These are phyloP conservation scores for Lophius americanus DNA, from an alignment of 2,797 vertebrate genomes.

Conservation along the genomic window DNA sequence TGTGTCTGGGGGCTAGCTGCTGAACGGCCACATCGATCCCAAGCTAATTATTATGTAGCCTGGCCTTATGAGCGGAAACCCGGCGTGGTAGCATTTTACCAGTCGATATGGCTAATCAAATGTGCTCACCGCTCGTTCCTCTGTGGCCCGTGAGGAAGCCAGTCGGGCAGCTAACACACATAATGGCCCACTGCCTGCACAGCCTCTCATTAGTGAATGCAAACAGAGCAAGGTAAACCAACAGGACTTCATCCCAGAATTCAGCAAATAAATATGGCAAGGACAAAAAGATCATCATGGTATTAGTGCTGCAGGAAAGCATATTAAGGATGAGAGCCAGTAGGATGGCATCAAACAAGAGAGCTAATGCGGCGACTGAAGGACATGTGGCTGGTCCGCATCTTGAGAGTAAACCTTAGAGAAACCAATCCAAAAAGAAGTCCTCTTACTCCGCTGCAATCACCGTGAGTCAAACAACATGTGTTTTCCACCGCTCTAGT, in stretches of 20 bases:
- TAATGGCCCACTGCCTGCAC: slow-evolving; percentile 17
- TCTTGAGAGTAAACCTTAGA: no score
- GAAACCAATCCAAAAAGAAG: no score
- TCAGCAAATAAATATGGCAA: slow-evolving; percentile 8
- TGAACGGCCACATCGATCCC: slow-evolving; percentile 47
- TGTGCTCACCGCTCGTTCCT: slow-evolving; percentile 47
- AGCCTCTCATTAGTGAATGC: slow-evolving; percentile 21
- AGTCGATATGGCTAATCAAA: slow-evolving; percentile 62
- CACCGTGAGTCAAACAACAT: no score
- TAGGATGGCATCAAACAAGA: no score
- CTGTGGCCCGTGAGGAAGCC: slow-evolving; percentile 39
- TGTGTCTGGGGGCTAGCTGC: slow-evolving; percentile 25
- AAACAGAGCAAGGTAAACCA: slow-evolving; percentile 9
- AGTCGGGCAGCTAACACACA: slow-evolving; percentile 28
- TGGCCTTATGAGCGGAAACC: slow-evolving; percentile 64
- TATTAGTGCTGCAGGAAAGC: not conserved
- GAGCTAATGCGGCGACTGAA: no score
- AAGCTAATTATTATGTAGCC: slow-evolving; percentile 60
- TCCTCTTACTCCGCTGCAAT: no score
- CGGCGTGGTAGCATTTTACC: slow-evolving; percentile 58
- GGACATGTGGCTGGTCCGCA: no score
- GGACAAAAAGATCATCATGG: no score
- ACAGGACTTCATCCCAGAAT: slow-evolving; percentile 6
- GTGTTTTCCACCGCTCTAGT: no score
- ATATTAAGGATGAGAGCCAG: not conserved